Conservation (phyloP, 2,113 vertebrate genomes). For the human (Homo sapiens) region GRCh38 chr22:27169001-27169500, state of each 20-base stretch:
- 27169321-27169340: background rate
- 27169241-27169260: background rate
- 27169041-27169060: background rate
- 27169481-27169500: background rate
- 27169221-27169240: background rate
- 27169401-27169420: background rate
- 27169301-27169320: background rate
- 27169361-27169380: background rate
- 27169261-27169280: background rate
- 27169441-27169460: background rate
- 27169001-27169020: background rate
- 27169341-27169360: rapidly evolving
- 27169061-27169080: background rate
- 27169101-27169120: background rate
- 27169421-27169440: background rate
- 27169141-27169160: background rate
- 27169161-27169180: background rate
- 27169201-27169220: background rate
- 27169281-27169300: background rate
- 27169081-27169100: background rate
- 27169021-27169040: background rate
- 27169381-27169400: background rate
- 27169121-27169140: background rate
- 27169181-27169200: background rate
- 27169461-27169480: background rate